Conservation (phyloP, 2,888 invertebrate genomes). For the Gymnocheta viridis region DNA sequence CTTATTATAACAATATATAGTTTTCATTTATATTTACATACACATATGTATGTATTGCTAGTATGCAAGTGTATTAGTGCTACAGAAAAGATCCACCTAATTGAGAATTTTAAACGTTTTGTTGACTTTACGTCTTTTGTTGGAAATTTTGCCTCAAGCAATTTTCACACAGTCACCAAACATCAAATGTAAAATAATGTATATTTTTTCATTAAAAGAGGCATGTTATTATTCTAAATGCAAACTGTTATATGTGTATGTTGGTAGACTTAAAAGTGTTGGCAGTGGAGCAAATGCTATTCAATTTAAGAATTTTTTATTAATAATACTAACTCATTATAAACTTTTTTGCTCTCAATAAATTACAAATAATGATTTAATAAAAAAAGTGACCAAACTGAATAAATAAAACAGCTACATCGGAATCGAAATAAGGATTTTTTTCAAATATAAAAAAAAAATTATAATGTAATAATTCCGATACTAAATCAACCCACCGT, state of each 20-base stretch:
- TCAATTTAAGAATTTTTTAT: no score
- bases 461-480: not conserved
- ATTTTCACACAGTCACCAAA: slow-evolving; percentile 47
- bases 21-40: not conserved
- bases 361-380: no score
- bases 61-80: not conserved
- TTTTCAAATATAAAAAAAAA: no score
- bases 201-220: not conserved
- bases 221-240: not conserved
- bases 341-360: no score
- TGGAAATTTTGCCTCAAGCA: slow-evolving; percentile 75
- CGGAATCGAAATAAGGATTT: no score
- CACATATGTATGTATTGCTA: not conserved
- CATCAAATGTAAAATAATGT: slow-evolving; percentile 8
- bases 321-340: no score
- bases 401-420: no score
- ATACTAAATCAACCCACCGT: not conserved
- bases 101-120: slow-evolving; percentile 79
- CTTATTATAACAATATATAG: slow-evolving; percentile 1
- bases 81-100: not conserved
- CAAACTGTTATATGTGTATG: not conserved
- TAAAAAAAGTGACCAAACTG: no score
- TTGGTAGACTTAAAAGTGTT: not conserved
- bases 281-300: not conserved
- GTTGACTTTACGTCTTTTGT: slow-evolving; percentile 76